Base-by-base conservation (phyloP, 2,888 invertebrate genomes). In the Aproaerema taeniolella region DNA sequence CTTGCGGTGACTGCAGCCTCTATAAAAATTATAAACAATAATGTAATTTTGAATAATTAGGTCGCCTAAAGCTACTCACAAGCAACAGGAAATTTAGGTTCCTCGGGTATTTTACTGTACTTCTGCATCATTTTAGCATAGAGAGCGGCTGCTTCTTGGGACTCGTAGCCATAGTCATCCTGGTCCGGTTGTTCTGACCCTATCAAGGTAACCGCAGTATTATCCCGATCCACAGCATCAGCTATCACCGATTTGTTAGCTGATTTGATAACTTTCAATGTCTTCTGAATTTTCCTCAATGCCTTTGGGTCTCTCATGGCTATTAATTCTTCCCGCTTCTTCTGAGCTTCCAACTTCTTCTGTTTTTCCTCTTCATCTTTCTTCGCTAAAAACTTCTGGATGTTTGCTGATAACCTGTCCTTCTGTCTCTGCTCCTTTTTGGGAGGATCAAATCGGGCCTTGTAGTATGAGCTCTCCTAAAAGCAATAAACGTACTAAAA, bases 91-190 rank as follows among this genome's bases (percentile, higher is more conserved):
- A 93, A 93, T 49, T 92, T 91, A 1, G 93, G 92, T 52, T 93
- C 92, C 31, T 91, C 91, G 9, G 93, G 91, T 60, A 91, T 80
- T 63, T 89, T 90, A 55, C 88, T 91, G 53, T 94, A 95, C 66
- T 95, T 95, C 52, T 92, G 92, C 89, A 96, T 93, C 87, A 96
- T 91, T 71, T 95, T 94, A 51, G 91, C 90, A 67, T 95, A 95
- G 54, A 92, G 89, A 16, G 92, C 93, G 30, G 93, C 91, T 1
- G 95, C 93, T 68, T 93, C 93, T 55, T 92, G 92, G 0, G 96
- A 96, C 26, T 93, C 94, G 64, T 95, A 96, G 0, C 96, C 96
- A 65, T 96, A 96, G 64, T 96, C 96, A 79, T 96, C 96, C 64
- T 95, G 95, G 58, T 96, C 96, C 0, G 95, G 93, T 59, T 95